Evolutionary conservation across 1,140 invertebrate genomes (phyloP).

Genomic region (Calephelis virginiensis): DNA sequence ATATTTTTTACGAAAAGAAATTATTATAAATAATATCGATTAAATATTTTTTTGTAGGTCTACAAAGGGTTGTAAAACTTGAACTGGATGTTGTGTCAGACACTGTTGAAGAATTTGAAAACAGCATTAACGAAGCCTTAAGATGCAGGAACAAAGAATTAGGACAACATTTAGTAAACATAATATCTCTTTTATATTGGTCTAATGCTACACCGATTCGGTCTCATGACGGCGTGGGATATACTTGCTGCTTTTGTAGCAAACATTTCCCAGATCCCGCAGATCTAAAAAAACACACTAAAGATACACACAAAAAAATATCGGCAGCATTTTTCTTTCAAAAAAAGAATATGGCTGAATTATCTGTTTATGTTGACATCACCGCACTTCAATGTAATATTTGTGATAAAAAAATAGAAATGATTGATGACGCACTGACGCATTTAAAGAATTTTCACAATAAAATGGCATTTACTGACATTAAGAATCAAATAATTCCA

Average conservation of each 20-base stretch:
- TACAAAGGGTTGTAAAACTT: not conserved
- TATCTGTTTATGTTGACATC: slow-evolving; percentile 40
- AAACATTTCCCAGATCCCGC: slow-evolving; percentile 34
- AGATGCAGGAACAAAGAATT: not conserved
- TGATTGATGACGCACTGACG: slow-evolving; percentile 30
- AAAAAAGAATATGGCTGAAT: not conserved
- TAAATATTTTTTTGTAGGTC: slow-evolving; percentile 17
- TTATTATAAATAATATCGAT: not conserved
- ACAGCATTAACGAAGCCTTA: not conserved
- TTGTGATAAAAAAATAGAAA: slow-evolving; percentile 31
- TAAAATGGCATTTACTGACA: slow-evolving; percentile 28
- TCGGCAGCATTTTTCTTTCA: not conserved
- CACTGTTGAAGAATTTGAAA: slow-evolving; percentile 1
- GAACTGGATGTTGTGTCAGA: slow-evolving; percentile 1
- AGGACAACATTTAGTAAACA: not conserved
- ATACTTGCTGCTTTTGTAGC: slow-evolving; percentile 43
- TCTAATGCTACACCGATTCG: slow-evolving; percentile 19
- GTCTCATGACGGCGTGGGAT: not conserved
- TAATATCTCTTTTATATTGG: slow-evolving; percentile 21
- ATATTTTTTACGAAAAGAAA: no score
- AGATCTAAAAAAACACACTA: slow-evolving; percentile 46
- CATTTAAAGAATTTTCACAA: slow-evolving; percentile 35
- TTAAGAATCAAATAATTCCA: slow-evolving; percentile 41
- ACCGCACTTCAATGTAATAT: slow-evolving; percentile 41
- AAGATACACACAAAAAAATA: slow-evolving; percentile 31